Percentiles rank a stretch among this genome's conserved stretches.
phyloP scores from a whole-genome alignment of 2,113 vertebrate species.

The Solea senegalensis region DNA sequence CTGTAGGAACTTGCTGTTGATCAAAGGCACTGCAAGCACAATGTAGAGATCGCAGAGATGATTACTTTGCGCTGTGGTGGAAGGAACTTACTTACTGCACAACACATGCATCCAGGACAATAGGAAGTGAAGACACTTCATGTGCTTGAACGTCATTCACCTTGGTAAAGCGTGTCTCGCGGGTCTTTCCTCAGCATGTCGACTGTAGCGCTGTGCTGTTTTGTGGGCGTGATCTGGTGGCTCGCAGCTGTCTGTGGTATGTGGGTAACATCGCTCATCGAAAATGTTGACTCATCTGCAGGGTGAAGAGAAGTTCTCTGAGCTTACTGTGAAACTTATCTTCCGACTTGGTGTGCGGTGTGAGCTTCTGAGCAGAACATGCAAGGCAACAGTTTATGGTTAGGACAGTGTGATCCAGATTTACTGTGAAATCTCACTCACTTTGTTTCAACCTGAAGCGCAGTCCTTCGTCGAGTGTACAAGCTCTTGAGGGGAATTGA shows the following conservation, averaged over 20 bases:
- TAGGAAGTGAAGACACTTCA: slow-evolving; percentile 8
- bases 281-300: slow-evolving; percentile 86
- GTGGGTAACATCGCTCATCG: slow-evolving; percentile 86
- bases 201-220: slow-evolving; percentile 33
- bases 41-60: slow-evolving; percentile 21
- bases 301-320: slow-evolving; percentile 1
- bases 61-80: slow-evolving; percentile 1
- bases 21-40: slow-evolving; percentile 83
- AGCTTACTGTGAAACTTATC: slow-evolving; percentile 2
- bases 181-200: slow-evolving; percentile 90
- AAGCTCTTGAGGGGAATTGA: too few relatives aligned
- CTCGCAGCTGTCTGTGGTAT: slow-evolving; percentile 90
- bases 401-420: background rate
- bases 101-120: background rate
- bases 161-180: slow-evolving; percentile 84
- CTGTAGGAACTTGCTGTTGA: slow-evolving; percentile 80
- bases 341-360: background rate
- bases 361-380: background rate
- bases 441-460: too few relatives aligned
- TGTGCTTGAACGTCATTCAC: slow-evolving; percentile 69
- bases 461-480: too few relatives aligned
- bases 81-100: slow-evolving; percentile 17
- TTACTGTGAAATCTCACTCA: background rate
- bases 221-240: slow-evolving; percentile 27
- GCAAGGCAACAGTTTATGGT: background rate